Evolutionary conservation across 2,113 vertebrate genomes (phyloP).

Genomic region (Hippocampus barbouri): DNA sequence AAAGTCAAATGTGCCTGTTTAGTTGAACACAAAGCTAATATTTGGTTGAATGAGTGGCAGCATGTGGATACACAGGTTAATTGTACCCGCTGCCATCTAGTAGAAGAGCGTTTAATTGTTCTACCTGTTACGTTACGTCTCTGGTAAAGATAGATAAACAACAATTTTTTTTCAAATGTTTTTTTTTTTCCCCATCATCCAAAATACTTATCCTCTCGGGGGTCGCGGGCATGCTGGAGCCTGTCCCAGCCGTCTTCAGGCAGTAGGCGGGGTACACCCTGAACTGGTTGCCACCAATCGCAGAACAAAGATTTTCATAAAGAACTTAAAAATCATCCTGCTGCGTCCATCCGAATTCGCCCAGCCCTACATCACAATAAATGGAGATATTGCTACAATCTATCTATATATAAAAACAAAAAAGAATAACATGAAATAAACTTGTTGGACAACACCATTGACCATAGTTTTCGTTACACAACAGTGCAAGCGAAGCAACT

Average conservation of each 20-base stretch:
- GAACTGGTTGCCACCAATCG: too few relatives aligned
- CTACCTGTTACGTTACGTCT: background rate
- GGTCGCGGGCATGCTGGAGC: too few relatives aligned
- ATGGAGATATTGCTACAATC: background rate
- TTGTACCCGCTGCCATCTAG: background rate
- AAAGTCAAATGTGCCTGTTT: background rate
- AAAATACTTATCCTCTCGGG: too few relatives aligned
- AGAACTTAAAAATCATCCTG: background rate
- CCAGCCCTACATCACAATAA: background rate
- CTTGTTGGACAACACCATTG: conserved; percentile 17
- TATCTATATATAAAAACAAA: conserved; percentile 36
- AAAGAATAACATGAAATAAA: conserved; percentile 1
- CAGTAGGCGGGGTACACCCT: too few relatives aligned
- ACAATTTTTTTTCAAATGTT: too few relatives aligned
- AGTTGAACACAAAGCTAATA: background rate
- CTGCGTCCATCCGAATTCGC: background rate
- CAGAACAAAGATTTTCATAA: background rate
- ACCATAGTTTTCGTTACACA: background rate
- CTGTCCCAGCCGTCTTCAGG: too few relatives aligned
- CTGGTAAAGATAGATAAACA: background rate
- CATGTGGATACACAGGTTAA: background rate
- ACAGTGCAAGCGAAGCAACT: background rate
- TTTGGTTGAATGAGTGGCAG: background rate
- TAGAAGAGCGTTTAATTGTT: background rate
- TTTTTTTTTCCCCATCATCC: too few relatives aligned